phyloP scores from a whole-genome alignment of 35 echinoderm and acorn worm species.

The Heliocidaris tuberculata region DNA sequence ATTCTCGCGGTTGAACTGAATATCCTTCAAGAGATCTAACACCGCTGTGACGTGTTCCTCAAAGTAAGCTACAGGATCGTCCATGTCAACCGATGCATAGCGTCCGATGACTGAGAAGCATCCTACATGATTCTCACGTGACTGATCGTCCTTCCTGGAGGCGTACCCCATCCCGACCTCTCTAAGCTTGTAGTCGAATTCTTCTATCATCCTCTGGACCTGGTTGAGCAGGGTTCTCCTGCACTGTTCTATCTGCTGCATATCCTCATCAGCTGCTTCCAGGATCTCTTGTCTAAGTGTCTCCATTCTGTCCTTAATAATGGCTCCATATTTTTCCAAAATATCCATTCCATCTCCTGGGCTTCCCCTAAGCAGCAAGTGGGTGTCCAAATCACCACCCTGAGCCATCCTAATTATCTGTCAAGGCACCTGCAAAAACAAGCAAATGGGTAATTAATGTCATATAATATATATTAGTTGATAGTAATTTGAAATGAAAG shows the following conservation, averaged over 20 bases:
- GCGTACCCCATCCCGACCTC: conserved; percentile 4
- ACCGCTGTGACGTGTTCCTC: conserved; percentile 22
- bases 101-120: conserved; percentile 25
- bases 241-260: conserved; percentile 7
- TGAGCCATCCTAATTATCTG: background rate
- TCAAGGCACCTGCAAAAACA: conserved; percentile 22
- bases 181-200: conserved; percentile 44
- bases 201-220: conserved; percentile 34
- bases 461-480: no score
- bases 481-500: no score
- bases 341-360: background rate
- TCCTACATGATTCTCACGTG: background rate
- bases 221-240: background rate
- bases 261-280: conserved; percentile 28
- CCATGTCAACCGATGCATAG: background rate
- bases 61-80: background rate
- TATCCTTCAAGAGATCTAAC: conserved; percentile 7
- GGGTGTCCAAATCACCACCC: background rate
- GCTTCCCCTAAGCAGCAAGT: background rate
- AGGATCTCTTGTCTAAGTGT: background rate
- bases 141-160: background rate
- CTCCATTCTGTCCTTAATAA: conserved; percentile 16
- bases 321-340: conserved; percentile 20
- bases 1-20: conserved; percentile 14
- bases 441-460: background rate